phyloP scores from a whole-genome alignment of 2,113 vertebrate species.

The Otolemur garnettii region DNA sequence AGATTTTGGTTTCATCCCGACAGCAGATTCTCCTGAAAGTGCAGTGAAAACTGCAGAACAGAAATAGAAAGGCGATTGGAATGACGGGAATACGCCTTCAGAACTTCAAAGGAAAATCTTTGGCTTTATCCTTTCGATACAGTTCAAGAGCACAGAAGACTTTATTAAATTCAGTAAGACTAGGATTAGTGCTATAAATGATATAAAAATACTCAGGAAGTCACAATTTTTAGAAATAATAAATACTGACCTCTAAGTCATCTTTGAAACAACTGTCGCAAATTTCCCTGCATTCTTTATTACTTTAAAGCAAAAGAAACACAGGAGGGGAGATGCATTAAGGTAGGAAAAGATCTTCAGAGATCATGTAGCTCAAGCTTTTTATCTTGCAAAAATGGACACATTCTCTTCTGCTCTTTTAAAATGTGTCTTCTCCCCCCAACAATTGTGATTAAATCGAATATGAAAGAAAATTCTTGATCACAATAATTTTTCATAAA shows the following conservation, averaged over 20 bases:
- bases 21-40: constrained; percentile 29
- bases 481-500: not conserved
- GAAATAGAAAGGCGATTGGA: constrained; percentile 39
- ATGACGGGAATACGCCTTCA: constrained; percentile 33
- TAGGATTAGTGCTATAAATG: not conserved
- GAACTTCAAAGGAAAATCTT: constrained; percentile 66
- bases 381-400: not conserved
- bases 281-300: constrained; percentile 7
- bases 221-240: constrained; percentile 69
- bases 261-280: constrained; percentile 57
- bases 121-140: constrained; percentile 30
- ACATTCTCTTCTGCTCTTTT: not conserved
- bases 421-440: not conserved
- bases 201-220: constrained; percentile 38
- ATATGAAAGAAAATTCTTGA: constrained; percentile 34
- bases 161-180: constrained; percentile 54
- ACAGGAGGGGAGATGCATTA: not conserved
- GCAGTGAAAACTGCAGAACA: constrained; percentile 38
- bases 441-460: not conserved
- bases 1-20: constrained; percentile 33
- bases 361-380: not conserved
- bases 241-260: constrained; percentile 12
- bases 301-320: constrained; percentile 23
- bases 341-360: not conserved
- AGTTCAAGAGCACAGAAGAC: constrained; percentile 14